Evolutionary conservation across 2,888 invertebrate species (phyloP), one percentile per base, ranked within the genome.

Genomic region (Colletes collaris): DNA sequence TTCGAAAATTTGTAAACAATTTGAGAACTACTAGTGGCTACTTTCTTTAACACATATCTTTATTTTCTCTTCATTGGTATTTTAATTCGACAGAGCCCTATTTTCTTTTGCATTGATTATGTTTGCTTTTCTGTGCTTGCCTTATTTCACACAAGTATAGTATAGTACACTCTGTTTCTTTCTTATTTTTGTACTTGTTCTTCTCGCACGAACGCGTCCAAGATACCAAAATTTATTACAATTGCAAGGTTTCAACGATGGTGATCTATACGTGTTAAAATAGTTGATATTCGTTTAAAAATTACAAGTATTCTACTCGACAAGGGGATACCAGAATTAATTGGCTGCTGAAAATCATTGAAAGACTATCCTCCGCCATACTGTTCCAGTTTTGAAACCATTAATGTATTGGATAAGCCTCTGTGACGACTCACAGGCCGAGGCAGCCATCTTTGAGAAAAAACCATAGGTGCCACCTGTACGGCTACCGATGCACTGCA

Each of bases 51-150:
- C 35, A 55, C 35, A 3, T 10, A 1, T 65, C 27, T 27, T 27
- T 2, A 27, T 27, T 27, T 27, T 0, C 13, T 44, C 37, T 16
- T 53, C 49, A 11, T 65, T 53, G 16, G 46, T 65, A 4, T 64
- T 60, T 49, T 40, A 35, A 13, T 37, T 13, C 27, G 35, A 4
- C 46, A 40, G 40, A 40, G 5, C 11, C 40, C 40, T 10, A 13
- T 13, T 40, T 53, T 49, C 11, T 27, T 10, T 60, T 65, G 16
- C 46, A 35, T 35, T 53, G 52, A 27, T 55, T 56, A 19, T 19
- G 46, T 75, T 69, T 63, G 8, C 71, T 75, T 76, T 69, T 40
- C 27, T 27, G 27, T 76, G 81, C 79, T 76, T 79, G 76, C 62
- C 71, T 71, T 64, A 16, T 46, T 63, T 52, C 44, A 72, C 69